Conservation (phyloP, 2,888 invertebrate genomes). For the Eupithecia pulchellata region DNA sequence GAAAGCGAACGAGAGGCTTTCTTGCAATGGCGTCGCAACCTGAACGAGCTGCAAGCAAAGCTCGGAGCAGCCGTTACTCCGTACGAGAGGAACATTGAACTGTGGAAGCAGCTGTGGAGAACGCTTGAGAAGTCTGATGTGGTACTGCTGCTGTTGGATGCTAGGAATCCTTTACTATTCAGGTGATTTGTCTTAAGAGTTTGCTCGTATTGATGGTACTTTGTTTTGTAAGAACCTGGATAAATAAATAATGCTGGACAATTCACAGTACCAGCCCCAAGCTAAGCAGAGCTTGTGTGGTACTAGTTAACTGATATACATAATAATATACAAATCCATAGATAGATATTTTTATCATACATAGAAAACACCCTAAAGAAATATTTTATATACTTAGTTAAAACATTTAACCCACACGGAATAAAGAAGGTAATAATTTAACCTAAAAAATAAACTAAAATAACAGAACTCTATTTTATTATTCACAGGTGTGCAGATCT, state of each 20-base stretch:
- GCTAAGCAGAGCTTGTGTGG: too few species aligned
- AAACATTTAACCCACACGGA: too few species aligned
- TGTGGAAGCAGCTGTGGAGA: conserved; percentile 99
- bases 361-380: too few species aligned
- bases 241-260: too few species aligned
- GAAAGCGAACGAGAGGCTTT: conserved; percentile 93
- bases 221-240: not conserved
- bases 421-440: too few species aligned
- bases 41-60: conserved; percentile 91
- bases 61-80: conserved; percentile 95
- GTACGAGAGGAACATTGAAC: conserved; percentile 98
- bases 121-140: conserved; percentile 98
- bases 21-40: conserved; percentile 94
- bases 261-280: too few species aligned
- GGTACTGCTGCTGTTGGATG: conserved; percentile 97
- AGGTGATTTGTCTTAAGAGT: conserved; percentile 57
- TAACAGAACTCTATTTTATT: too few species aligned
- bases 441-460: too few species aligned
- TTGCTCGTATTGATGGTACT: not conserved
- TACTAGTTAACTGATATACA: too few species aligned
- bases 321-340: too few species aligned
- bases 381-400: too few species aligned
- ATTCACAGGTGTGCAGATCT: conserved; percentile 92
- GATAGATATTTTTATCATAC: too few species aligned
- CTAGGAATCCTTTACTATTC: conserved; percentile 97